Conservation (phyloP, 2,888 invertebrate species). For the Belgica antarctica region DNA sequence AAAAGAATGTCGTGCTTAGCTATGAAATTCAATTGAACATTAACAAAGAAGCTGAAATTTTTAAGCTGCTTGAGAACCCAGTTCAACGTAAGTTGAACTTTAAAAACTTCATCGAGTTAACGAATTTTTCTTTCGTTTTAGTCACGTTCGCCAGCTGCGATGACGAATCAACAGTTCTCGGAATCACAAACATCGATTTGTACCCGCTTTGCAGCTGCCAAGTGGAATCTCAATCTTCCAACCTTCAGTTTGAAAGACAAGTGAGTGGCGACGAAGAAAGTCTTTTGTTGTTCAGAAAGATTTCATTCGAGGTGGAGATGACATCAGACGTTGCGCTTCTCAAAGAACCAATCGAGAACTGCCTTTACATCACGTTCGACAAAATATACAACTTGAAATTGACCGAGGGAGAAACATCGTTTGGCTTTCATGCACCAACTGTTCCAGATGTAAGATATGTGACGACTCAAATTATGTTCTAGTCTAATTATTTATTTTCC, state of each 20-base stretch:
- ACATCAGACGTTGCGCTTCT: background rate
- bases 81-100: background rate
- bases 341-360: background rate
- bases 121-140: background rate
- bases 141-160: background rate
- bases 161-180: background rate
- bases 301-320: background rate
- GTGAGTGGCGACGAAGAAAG: background rate
- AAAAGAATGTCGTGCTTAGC: too few relatives aligned
- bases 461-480: too few relatives aligned
- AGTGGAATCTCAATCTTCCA: background rate
- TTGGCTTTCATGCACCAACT: background rate
- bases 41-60: background rate
- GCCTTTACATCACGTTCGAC: background rate
- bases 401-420: background rate
- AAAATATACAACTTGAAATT: background rate
- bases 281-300: background rate
- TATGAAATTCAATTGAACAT: background rate
- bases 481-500: too few relatives aligned
- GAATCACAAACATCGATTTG: conserved; percentile 11
- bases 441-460: too few relatives aligned
- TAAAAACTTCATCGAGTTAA: background rate
- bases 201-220: background rate
- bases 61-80: background rate
- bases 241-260: background rate